Percentiles rank a stretch among this genome's conserved stretches.
These are phyloP conservation scores for Tethya wilhelma DNA, from an alignment of 37 sponge, comb jelly and placozoan species.

Conservation along the genomic window DNA sequence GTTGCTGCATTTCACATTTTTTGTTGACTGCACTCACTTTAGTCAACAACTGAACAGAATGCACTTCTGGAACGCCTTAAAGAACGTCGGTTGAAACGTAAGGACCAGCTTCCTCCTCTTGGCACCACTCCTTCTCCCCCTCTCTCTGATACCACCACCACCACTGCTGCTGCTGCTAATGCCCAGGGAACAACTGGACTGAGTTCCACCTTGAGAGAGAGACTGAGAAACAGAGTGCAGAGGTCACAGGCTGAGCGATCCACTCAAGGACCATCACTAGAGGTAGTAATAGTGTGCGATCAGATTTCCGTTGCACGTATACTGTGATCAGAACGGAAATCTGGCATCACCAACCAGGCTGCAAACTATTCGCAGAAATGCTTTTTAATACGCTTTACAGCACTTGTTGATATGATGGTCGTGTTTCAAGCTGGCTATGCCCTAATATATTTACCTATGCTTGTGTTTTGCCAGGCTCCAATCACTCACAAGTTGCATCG, in stretches of 20 bases:
- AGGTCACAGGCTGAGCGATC: neutral
- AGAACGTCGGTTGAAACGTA: slow-evolving; percentile 21
- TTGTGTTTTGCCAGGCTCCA: neutral
- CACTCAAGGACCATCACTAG: no score
- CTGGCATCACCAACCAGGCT: no score
- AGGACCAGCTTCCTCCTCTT: slow-evolving; percentile 9
- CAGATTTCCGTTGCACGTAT: no score
- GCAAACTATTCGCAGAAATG: no score
- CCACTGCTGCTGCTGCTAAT: neutral
- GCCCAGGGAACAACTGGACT: neutral
- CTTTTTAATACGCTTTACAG: no score
- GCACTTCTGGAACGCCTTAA: slow-evolving; percentile 20
- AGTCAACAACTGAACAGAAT: neutral
- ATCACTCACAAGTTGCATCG: slow-evolving; percentile 7
- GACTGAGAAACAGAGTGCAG: slow-evolving; percentile 11
- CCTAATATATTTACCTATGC: neutral
- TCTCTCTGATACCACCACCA: neutral
- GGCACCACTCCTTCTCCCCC: neutral
- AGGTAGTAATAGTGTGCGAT: no score
- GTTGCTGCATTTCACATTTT: no score
- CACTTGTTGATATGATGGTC: no score
- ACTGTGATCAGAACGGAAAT: no score
- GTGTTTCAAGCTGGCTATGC: neutral
- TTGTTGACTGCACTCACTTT: neutral
- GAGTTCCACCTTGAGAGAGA: slow-evolving; percentile 6